Evolutionary conservation across 2,888 invertebrate species (phyloP), one percentile per base, ranked within the genome.

Genomic region (Sycophila texana): DNA sequence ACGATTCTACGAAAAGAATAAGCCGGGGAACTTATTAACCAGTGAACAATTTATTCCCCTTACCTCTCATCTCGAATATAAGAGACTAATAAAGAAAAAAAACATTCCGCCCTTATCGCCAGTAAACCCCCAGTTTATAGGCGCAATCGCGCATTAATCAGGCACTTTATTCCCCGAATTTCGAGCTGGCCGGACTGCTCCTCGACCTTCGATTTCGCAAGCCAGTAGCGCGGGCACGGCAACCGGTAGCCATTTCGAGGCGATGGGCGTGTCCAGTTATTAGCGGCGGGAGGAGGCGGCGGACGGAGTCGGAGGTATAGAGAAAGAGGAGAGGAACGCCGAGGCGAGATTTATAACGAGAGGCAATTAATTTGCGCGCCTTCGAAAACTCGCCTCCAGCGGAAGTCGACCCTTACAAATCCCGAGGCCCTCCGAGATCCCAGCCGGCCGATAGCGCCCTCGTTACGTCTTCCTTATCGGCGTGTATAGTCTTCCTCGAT

Each of bases 291-390:
- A 72, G 70, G 12, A 18, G 39, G 22, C 60, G 53, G 60, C n/a
- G 10, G 65, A 55, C 30, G 70, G 61, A 16, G 57, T 18, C 51
- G 20, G 39, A 39, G 26, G n/a, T 16, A 49, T 16, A 72, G 51
- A 58, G 53, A 2, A n/a, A 71, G 71, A 65, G 13, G 47, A 39
- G 65, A 70, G 57, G 47, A 73, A 39, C 39, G 65, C 60, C 26
- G n/a, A 63, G 20, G 73, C 47, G 72, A 81, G 81, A 78, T 75
- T 81, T 75, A 75, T 81, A 78, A 75, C 77, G 81, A 78, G 72
- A 75, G 81, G 81, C 75, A 78, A 81, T 78, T 78, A 81, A 81
- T 78, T 81, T 66, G 57, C 30, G 65, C 26, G 26, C 49, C n/a
- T 58, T 30, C 61, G 61, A 73, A 67, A 66, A 73, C 51, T 65